phyloP scores from a whole-genome alignment of 2,113 vertebrate species.

The Oncorhynchus keta region DNA sequence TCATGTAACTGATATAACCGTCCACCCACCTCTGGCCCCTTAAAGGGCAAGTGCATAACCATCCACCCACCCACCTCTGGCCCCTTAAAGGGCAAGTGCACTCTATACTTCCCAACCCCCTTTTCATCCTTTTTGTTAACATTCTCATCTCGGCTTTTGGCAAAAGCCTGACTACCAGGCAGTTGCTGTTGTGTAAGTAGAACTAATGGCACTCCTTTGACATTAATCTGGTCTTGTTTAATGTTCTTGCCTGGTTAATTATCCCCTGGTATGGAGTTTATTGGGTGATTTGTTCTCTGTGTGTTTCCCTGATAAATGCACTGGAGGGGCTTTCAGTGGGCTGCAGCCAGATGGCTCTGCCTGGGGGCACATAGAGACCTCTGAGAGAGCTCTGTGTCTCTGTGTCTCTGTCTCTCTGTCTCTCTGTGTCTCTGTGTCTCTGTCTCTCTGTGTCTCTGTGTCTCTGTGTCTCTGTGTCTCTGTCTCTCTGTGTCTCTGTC shows the following conservation, averaged over 20 bases:
- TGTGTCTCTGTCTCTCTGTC: background rate
- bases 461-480: too few species aligned
- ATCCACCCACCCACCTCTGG: too few species aligned
- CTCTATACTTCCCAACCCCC: too few species aligned
- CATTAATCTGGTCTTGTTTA: slow-evolving; percentile 39
- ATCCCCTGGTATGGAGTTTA: slow-evolving; percentile 34
- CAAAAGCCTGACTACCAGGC: slow-evolving; percentile 19
- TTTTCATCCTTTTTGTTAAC: too few species aligned
- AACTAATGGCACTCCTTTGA: slow-evolving; percentile 28
- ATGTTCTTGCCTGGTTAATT: slow-evolving; percentile 34
- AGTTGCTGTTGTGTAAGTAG: slow-evolving; percentile 24
- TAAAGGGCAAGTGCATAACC: too few species aligned
- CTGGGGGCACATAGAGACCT: background rate
- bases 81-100: too few species aligned
- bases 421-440: too few species aligned
- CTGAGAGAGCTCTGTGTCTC: background rate
- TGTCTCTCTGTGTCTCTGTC: background rate
- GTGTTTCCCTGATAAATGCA: slow-evolving; percentile 31
- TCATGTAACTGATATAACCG: background rate
- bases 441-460: background rate
- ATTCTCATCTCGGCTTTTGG: too few species aligned
- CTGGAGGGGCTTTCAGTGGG: slow-evolving; percentile 18
- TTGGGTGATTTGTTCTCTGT: slow-evolving; percentile 30
- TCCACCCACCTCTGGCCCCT: too few species aligned
- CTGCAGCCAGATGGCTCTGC: slow-evolving; percentile 37